These are phyloP conservation scores for Himalopsyche anomala DNA, from an alignment of 2,888 invertebrate genomes.

Conservation along the genomic window DNA sequence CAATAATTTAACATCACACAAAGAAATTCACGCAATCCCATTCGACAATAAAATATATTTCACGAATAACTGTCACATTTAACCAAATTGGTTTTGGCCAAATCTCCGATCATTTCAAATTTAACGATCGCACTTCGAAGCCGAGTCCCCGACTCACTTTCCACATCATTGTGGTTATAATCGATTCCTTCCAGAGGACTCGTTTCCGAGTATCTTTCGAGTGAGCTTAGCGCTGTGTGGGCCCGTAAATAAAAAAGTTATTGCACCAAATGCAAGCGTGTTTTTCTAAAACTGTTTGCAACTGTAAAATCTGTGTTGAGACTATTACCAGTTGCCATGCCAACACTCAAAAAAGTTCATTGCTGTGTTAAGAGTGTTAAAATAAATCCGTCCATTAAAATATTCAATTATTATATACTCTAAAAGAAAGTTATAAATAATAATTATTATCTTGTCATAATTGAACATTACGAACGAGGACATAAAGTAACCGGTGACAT, in stretches of 20 bases:
- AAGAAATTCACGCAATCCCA: neutral
- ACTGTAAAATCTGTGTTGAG: neutral
- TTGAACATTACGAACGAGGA: no score
- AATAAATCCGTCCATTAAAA: no score
- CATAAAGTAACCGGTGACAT: no score
- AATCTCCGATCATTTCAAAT: conserved; percentile 15
- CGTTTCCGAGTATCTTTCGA: neutral
- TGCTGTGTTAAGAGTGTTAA: no score
- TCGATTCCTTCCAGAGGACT: neutral
- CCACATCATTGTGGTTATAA: conserved; percentile 13
- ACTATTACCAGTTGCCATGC: neutral
- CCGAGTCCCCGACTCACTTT: neutral
- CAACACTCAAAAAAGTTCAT: no score
- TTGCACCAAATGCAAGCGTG: neutral
- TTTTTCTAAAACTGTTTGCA: neutral
- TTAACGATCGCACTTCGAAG: neutral
- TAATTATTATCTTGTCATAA: no score
- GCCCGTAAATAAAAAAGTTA: neutral
- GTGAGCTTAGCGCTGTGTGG: neutral
- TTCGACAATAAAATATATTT: neutral
- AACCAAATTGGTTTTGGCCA: conserved; percentile 15
- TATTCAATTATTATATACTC: no score
- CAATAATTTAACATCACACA: no score
- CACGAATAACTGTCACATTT: conserved; percentile 25
- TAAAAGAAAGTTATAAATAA: no score